Percentiles rank a stretch among this genome's conserved stretches.
These are phyloP conservation scores for Oreamnos americanus DNA, from an alignment of 2,113 vertebrate genomes.

Conservation along the genomic window DNA sequence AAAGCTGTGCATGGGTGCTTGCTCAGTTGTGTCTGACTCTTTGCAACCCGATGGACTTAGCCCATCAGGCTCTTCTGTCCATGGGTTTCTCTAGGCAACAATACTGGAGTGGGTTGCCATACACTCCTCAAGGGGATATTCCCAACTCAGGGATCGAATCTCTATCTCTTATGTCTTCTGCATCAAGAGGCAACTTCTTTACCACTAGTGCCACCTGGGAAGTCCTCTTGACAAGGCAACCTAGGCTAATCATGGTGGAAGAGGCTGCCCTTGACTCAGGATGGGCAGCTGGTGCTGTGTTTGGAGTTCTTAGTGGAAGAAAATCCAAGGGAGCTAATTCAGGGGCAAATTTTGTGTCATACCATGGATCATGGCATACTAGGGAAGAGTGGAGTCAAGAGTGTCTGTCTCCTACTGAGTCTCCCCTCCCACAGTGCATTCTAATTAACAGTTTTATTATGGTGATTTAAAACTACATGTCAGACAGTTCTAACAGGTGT, in stretches of 20 bases:
- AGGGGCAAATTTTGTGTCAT: slow-evolving; percentile 65
- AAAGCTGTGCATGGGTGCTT: neutral
- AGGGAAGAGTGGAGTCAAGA: slow-evolving; percentile 28
- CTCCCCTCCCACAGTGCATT: slow-evolving; percentile 49
- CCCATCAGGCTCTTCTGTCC: neutral
- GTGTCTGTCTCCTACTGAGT: neutral
- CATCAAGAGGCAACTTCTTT: neutral
- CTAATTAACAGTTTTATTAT: neutral
- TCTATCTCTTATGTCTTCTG: neutral
- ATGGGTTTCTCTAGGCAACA: neutral
- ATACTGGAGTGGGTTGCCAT: neutral
- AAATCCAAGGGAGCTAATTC: slow-evolving; percentile 12
- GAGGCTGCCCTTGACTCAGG: slow-evolving; percentile 1
- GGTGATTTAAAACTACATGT: neutral
- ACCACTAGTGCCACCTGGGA: neutral
- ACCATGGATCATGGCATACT: slow-evolving; percentile 41
- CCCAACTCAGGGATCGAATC: neutral
- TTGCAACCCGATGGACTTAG: neutral
- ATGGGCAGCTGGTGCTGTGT: neutral
- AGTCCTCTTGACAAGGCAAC: neutral
- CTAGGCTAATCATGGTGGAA: neutral
- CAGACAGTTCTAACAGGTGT: neutral
- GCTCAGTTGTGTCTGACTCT: neutral
- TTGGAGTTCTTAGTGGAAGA: neutral
- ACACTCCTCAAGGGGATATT: neutral